Evolutionary conservation across 2,888 invertebrate species (phyloP).

Genomic region (Tipula helvola): DNA sequence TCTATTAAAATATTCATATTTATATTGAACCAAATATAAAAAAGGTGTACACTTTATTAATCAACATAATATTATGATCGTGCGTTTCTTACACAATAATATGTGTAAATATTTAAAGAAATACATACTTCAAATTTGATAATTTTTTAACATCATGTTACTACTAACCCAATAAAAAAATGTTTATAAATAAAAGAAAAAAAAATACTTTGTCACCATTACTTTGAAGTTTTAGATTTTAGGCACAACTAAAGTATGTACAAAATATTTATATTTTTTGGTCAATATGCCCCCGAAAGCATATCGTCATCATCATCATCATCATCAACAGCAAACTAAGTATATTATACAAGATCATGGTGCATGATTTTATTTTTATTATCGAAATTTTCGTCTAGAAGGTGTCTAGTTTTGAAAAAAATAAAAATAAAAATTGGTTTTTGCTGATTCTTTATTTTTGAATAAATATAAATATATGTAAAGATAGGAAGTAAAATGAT

Average conservation of each 20-base stretch:
- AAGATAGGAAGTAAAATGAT: conserved; percentile 4
- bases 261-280: conserved; percentile 8
- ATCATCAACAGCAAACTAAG: conserved; percentile 6
- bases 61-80: neutral
- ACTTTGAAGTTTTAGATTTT: neutral
- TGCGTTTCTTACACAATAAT: neutral
- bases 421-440: neutral
- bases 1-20: neutral
- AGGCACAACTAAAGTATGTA: conserved; percentile 4
- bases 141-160: neutral
- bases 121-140: neutral
- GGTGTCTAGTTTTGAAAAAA: conserved; percentile 6
- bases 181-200: neutral
- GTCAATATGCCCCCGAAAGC: conserved; percentile 7
- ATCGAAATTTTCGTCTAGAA: conserved; percentile 10
- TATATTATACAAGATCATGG: conserved; percentile 9
- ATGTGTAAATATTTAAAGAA: neutral
- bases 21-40: neutral
- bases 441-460: conserved; percentile 7
- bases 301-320: conserved; percentile 10
- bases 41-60: neutral
- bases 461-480: neutral
- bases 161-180: neutral
- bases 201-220: conserved; percentile 11
- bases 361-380: conserved; percentile 10